A percentile compares a stretch with the other conserved stretches of the same genome.
These are phyloP conservation scores for Paralvinella palmiformis DNA, from an alignment of 1,140 invertebrate genomes.

Conservation along the genomic window DNA sequence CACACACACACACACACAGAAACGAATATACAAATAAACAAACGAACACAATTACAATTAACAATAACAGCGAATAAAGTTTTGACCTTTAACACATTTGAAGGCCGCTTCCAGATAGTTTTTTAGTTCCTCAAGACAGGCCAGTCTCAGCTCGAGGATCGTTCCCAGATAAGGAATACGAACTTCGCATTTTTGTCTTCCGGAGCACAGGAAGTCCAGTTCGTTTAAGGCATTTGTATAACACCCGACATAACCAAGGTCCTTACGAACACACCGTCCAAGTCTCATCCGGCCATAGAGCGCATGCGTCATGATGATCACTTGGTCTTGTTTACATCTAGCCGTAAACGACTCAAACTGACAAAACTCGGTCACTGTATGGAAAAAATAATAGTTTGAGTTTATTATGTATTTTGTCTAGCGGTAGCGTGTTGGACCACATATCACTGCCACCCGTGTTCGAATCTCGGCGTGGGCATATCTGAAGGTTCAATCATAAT, in stretches of 20 bases:
- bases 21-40: too few species aligned
- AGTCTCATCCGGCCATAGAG: conserved; percentile 16
- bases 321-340: conserved; percentile 12
- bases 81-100: conserved; percentile 12
- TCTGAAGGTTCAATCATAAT: too few species aligned
- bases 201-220: conserved; percentile 14
- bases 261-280: conserved; percentile 8
- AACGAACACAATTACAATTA: too few species aligned
- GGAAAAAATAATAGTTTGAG: background rate
- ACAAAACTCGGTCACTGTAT: conserved; percentile 18
- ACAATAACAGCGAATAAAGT: too few species aligned
- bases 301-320: conserved; percentile 13
- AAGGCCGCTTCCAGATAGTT: conserved; percentile 15
- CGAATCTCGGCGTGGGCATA: too few species aligned
- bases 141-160: background rate
- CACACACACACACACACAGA: too few species aligned
- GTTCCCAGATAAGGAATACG: conserved; percentile 4
- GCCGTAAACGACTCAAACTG: conserved; percentile 14
- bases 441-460: too few species aligned
- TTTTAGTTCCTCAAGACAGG: conserved; percentile 7
- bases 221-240: conserved; percentile 5
- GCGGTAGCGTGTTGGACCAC: too few species aligned
- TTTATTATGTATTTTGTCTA: too few species aligned
- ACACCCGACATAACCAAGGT: conserved; percentile 6
- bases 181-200: conserved; percentile 11